Evolutionary conservation across 2,888 invertebrate genomes (phyloP), one percentile per base, ranked within the genome.

Genomic region (Ceraclea dissimilis): DNA sequence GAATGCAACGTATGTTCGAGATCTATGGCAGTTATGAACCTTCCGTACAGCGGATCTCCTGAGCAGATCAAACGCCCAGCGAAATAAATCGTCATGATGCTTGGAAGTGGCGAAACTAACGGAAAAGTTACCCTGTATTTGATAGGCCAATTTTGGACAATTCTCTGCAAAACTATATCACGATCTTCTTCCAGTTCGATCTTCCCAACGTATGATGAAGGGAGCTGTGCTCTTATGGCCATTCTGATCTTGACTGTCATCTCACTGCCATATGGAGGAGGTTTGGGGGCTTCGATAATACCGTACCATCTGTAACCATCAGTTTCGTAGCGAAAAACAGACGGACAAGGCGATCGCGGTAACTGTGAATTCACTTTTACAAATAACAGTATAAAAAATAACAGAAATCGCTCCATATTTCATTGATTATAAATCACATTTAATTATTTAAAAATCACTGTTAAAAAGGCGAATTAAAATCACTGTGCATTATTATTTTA

Each of bases 1-100:
- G 71, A 69, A 52, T 65, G 69, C 2, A 72, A 60, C 0, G 66
- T 69, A 51, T 73, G 71, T 56, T 71, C 70, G 53, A 73, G 61
- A 49, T 64, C 64, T n/a, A 73, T 70, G 1, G 66, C 65, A 2
- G 71, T 72, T 2, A 71, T 65, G 2, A 68, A 49, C n/a, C 63
- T 63, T 39, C 68, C 69, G 2, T 53, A 58, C 2, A 65, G 67
- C 67, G 54, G 34, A 48, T 54, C 61, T 48, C 69, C 70, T 2
- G 49, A 43, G 54, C 70, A 71, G 16, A 67, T 65, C 53, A 54
- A 59, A 22, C 59, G 44, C 48, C 62, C 58, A 44, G 69, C 69
- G 49, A 70, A 68, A 49, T 60, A 56, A 20, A 71, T 64, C 10
- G 63, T 65, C 17, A 64, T 64, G 16, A 71, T 49, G 4, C 63